Evolutionary conservation across 2,888 invertebrate species (phyloP), one percentile per base, ranked within the genome.

Genomic region (Drosophila silvestris): DNA sequence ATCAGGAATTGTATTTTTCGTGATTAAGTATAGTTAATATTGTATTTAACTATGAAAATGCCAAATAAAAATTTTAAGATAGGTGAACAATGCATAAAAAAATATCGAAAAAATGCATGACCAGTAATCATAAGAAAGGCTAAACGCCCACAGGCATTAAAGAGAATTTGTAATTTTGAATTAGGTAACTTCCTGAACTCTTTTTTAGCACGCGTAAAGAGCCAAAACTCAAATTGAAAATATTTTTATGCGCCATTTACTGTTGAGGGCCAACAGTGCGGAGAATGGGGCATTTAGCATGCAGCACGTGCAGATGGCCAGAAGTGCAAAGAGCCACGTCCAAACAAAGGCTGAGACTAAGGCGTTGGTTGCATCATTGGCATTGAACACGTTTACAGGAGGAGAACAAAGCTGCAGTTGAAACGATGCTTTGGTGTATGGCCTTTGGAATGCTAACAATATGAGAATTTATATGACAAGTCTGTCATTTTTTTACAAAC

Each of bases 401-500:
- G 59, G 19, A 26, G 61, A 22, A 77, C 74, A 77, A 77, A 66
- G 74, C 41, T 41, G 37, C 37, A 50, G 52, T 39, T 57, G 50
- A 67, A 75, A 65, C 61, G 74, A 61, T 74, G 61, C 56, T 47
- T 37, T 16, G 66, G n/a, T 66, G 66, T 7, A 58, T 58, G 65
- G 69, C 51, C 66, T 62, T 65, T 68, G 66, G 81, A 68, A 67
- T 74, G 86, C 86, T 89, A 89, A 89, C 89, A 89, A 89, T 89
- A 83, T 88, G 83, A 82, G 89, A 89, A 89, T 89, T 89, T 89
- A 89, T 89, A 88, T 85, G 89, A 89, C 89, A 89, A 80, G 89
- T 88, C 85, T 89, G 89, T 89, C 89, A 89, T 89, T 89, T 88
- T 89, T 89, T 89, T 89, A 89, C 89, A 84, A 88, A 88, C 86